These are phyloP conservation scores for Ophioderma brevispina DNA, from an alignment of 35 echinoderm and acorn worm genomes.

Conservation along the genomic window DNA sequence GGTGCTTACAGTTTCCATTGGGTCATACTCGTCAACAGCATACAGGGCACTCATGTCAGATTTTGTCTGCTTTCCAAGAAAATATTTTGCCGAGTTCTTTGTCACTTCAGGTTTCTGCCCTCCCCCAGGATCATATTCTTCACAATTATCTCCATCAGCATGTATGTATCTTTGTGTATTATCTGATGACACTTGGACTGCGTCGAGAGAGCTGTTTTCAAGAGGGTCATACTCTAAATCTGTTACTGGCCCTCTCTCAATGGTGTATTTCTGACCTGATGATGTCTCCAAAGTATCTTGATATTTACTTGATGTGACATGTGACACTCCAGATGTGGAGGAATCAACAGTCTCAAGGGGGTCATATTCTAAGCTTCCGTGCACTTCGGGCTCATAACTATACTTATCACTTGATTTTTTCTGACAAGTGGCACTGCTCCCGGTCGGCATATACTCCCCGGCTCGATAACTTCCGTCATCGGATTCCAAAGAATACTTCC, in stretches of 20 bases:
- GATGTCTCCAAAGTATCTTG: background rate
- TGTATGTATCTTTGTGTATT: too few species aligned
- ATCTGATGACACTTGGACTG: background rate
- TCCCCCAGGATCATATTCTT: background rate
- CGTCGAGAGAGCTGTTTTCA: background rate
- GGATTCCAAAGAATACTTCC: background rate
- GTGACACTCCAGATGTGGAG: too few species aligned
- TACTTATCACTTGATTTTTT: background rate
- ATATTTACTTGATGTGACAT: too few species aligned
- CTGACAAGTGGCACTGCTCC: background rate
- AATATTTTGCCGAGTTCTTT: slow-evolving; percentile 13
- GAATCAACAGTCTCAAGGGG: background rate
- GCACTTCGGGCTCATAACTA: background rate
- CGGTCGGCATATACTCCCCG: background rate
- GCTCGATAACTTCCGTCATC: background rate
- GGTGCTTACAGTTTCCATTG: background rate
- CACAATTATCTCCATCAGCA: background rate
- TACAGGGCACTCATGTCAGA: background rate
- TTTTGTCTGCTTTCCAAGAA: background rate
- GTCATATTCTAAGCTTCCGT: too few species aligned
- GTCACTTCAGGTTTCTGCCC: background rate
- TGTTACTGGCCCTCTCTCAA: background rate
- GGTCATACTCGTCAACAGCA: slow-evolving; percentile 26
- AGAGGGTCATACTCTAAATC: background rate
- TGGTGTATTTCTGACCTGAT: background rate